Percentiles rank a stretch among this genome's conserved stretches.
Evolutionary conservation across 64 coral and sea anemone genomes (phyloP).

Genomic region (Actinia equina): DNA sequence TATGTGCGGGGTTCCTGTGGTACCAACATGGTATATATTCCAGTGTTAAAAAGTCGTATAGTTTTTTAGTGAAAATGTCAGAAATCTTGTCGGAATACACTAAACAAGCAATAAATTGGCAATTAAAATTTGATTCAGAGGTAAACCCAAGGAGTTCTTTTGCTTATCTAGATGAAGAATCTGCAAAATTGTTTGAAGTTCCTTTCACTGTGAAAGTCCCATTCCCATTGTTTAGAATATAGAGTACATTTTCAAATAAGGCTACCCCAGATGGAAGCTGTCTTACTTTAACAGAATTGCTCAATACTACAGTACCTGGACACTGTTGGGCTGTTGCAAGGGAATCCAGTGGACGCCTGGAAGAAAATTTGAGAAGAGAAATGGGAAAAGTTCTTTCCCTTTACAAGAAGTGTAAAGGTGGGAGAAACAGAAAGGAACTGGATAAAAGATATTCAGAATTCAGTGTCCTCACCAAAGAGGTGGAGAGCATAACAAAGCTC

Average conservation of each 20-base stretch:
- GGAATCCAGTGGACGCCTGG: conserved; percentile 20
- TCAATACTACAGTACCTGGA: conserved; percentile 43
- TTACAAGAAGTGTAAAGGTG: conserved; percentile 32
- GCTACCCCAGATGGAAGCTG: conserved; percentile 25
- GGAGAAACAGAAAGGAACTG: conserved; percentile 25
- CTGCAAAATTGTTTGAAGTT: conserved; percentile 34
- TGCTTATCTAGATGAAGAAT: conserved; percentile 17
- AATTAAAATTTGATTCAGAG: conserved; percentile 27
- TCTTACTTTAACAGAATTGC: conserved; percentile 12
- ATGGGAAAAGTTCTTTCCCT: conserved; percentile 1
- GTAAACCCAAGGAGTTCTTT: conserved; percentile 10
- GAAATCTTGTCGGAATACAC: conserved; percentile 7
- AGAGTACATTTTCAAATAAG: conserved; percentile 25
- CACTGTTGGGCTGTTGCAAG: conserved; percentile 23
- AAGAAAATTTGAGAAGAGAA: conserved; percentile 31
- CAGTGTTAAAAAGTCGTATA: too few relatives aligned
- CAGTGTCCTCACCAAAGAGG: conserved; percentile 31
- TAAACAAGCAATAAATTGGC: conserved; percentile 21
- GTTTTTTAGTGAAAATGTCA: too few relatives aligned
- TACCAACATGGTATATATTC: neutral
- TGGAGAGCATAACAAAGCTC: conserved; percentile 10
- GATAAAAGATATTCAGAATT: conserved; percentile 29
- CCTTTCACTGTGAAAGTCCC: conserved; percentile 47
- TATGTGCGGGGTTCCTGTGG: neutral
- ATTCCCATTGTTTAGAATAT: conserved; percentile 44